Conservation (phyloP, 2,888 invertebrate genomes). For the Platycheirus rosarum region DNA sequence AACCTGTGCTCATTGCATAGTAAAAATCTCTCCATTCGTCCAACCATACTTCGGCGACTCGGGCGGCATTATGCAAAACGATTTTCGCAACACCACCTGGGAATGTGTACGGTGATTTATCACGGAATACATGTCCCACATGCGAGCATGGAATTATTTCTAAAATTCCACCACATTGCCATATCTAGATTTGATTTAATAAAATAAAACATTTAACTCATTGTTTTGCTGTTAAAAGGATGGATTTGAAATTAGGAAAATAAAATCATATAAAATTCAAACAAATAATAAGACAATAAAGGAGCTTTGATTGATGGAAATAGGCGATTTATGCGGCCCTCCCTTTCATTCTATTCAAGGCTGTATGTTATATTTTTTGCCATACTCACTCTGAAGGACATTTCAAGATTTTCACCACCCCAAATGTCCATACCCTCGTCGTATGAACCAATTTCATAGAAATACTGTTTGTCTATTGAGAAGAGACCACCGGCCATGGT, state of each 20-base stretch:
- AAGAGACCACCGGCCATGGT: slow-evolving; percentile 99
- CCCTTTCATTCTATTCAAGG: neutral
- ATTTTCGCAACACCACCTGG: slow-evolving; percentile 98
- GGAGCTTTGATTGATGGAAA: slow-evolving; percentile 50
- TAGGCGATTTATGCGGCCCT: slow-evolving; percentile 26
- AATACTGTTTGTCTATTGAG: slow-evolving; percentile 97
- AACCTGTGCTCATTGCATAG: slow-evolving; percentile 99
- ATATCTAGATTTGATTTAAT: slow-evolving; percentile 86
- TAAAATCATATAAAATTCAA: slow-evolving; percentile 14
- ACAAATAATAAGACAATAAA: slow-evolving; percentile 23
- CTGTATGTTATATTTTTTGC: neutral
- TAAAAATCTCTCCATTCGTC: slow-evolving; percentile 99
- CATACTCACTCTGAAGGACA: slow-evolving; percentile 83
- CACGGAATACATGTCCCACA: slow-evolving; percentile 98
- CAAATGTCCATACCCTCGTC: slow-evolving; percentile 99
- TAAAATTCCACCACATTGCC: slow-evolving; percentile 98
- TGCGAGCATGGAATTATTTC: slow-evolving; percentile 98
- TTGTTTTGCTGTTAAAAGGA: slow-evolving; percentile 24
- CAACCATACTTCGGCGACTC: slow-evolving; percentile 99
- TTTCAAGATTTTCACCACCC: slow-evolving; percentile 87
- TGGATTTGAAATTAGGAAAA: slow-evolving; percentile 43
- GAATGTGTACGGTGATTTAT: slow-evolving; percentile 99
- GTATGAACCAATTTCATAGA: slow-evolving; percentile 98
- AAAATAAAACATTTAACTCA: slow-evolving; percentile 58
- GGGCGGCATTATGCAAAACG: slow-evolving; percentile 98